Evolutionary conservation across 30 jellyfish, hydroid and myxozoan species (phyloP).

Genomic region (Turritopsis rubra): DNA sequence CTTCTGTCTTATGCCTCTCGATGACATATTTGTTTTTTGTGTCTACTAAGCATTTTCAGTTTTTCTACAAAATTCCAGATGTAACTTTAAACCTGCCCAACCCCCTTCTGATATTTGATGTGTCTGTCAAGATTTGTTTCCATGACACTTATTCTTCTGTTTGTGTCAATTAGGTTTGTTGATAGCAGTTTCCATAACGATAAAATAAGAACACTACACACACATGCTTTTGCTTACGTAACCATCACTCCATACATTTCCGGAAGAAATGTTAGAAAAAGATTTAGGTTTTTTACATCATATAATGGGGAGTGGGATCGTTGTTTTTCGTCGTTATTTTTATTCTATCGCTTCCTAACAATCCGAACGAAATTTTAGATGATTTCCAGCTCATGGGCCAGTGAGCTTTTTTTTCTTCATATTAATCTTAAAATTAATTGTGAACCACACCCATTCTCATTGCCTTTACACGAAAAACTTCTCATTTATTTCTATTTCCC

Average conservation of each 20-base stretch:
- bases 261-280: no score
- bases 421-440: no score
- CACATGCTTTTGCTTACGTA: background rate
- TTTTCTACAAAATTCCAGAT: no score
- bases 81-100: background rate
- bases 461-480: no score
- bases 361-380: background rate
- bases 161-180: background rate
- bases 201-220: background rate
- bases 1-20: background rate
- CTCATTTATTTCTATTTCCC: no score
- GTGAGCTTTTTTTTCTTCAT: no score
- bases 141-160: background rate
- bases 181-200: background rate
- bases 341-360: background rate
- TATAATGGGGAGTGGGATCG: no score
- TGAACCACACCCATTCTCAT: no score
- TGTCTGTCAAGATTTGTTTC: background rate
- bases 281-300: no score
- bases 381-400: no score
- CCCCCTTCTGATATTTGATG: background rate
- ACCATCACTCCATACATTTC: background rate
- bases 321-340: background rate
- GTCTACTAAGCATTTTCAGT: background rate
- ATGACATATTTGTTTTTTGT: background rate